Conservation (phyloP, 2,113 vertebrate genomes). For the Rattus rattus region DNA sequence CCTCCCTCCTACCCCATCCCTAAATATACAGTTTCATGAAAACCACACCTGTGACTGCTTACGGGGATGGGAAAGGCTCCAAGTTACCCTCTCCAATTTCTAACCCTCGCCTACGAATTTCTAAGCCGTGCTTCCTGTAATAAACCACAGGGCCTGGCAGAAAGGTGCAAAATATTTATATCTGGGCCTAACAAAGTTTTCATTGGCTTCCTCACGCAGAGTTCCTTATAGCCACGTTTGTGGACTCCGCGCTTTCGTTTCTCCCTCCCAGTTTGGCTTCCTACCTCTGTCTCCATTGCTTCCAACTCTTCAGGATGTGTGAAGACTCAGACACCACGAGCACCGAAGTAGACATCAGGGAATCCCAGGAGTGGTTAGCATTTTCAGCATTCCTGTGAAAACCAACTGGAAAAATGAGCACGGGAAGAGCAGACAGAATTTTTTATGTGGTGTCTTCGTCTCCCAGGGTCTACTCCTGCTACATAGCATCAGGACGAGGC, state of each 20-base stretch:
- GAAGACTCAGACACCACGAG: neutral
- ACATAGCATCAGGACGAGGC: neutral
- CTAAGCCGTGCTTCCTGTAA: slow-evolving; percentile 65
- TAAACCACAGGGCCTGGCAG: slow-evolving; percentile 77
- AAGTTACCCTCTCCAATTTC: slow-evolving; percentile 74
- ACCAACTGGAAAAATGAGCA: neutral
- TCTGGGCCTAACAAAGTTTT: slow-evolving; percentile 67
- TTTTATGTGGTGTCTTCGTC: neutral
- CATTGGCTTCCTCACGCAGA: slow-evolving; percentile 57
- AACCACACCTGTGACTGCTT: slow-evolving; percentile 78
- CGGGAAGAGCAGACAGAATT: neutral
- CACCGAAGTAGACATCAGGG: neutral
- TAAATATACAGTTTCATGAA: slow-evolving; percentile 71
- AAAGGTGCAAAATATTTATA: slow-evolving; percentile 80
- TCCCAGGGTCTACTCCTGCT: neutral
- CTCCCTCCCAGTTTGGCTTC: neutral
- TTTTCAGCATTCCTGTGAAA: neutral
- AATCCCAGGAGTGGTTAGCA: neutral
- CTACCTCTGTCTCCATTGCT: neutral
- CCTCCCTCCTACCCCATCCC: slow-evolving; percentile 22
- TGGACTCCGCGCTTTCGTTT: slow-evolving; percentile 48
- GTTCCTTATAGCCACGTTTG: neutral
- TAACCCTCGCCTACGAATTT: slow-evolving; percentile 77
- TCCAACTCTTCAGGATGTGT: neutral
- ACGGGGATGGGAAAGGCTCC: slow-evolving; percentile 77